phyloP scores from a whole-genome alignment of 2,797 vertebrate species.

The Echeneis naucrates region DNA sequence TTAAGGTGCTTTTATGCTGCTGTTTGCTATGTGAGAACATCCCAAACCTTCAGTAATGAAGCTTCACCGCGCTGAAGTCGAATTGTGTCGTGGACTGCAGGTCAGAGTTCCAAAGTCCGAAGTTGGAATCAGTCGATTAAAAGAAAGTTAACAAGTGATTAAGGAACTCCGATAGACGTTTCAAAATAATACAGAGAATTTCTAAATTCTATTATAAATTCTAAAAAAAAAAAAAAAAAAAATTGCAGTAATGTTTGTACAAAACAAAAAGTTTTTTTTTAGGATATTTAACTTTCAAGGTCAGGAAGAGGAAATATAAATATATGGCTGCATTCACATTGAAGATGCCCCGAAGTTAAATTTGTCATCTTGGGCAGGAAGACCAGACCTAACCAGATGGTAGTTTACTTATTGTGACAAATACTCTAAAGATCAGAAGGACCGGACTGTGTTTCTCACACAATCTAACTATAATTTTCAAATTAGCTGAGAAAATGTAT shows the following conservation, averaged over 20 bases:
- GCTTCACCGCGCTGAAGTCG: too few species aligned
- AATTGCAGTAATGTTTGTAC: too few species aligned
- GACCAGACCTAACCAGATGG: background rate
- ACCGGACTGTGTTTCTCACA: background rate
- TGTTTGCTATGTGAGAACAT: too few species aligned
- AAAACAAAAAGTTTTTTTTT: too few species aligned
- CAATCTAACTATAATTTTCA: background rate
- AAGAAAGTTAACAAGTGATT: background rate
- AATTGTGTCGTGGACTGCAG: too few species aligned
- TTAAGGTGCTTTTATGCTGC: background rate
- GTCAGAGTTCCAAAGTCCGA: too few species aligned
- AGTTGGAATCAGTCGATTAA: background rate
- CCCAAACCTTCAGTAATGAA: too few species aligned
- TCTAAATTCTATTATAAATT: too few species aligned
- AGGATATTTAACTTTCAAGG: background rate
- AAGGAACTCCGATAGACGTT: too few species aligned
- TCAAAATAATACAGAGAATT: too few species aligned
- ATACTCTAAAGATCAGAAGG: background rate
- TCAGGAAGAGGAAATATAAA: background rate
- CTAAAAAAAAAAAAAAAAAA: too few species aligned
- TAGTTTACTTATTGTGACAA: background rate
- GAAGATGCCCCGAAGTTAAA: background rate
- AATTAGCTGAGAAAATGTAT: background rate
- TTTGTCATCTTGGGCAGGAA: background rate
- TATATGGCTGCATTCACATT: background rate